Evolutionary conservation across 1,140 invertebrate species (phyloP).

Genomic region (Chionoecetes opilio): DNA sequence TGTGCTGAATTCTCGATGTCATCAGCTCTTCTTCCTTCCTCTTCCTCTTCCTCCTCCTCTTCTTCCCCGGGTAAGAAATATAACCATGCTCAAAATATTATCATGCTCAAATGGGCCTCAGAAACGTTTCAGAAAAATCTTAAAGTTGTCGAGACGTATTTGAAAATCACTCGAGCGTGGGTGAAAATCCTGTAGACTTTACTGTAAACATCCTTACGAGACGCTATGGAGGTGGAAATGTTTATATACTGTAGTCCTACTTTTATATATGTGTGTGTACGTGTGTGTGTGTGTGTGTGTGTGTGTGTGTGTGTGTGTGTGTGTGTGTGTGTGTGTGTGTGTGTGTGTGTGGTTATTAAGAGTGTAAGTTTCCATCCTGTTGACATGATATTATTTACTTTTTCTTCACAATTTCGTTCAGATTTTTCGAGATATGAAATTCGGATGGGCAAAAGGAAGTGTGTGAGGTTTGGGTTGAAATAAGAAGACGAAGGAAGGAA

Average conservation of each 20-base stretch:
- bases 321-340: slow-evolving; percentile 7
- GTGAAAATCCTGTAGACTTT: background rate
- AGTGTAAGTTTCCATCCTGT: background rate
- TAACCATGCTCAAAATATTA: background rate
- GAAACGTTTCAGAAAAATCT: background rate
- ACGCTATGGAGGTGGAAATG: background rate
- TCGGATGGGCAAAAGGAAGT: background rate
- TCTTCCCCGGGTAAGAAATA: too few species aligned
- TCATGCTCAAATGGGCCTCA: background rate
- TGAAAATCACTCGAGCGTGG: background rate
- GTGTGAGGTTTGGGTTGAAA: background rate
- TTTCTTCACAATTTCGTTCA: background rate
- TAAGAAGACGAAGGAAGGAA: background rate
- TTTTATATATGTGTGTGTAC: too few species aligned
- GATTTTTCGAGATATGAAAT: background rate
- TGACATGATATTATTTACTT: background rate
- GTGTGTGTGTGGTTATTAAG: background rate
- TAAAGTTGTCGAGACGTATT: background rate
- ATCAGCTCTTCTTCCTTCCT: slow-evolving; percentile 10
- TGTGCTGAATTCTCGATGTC: slow-evolving; percentile 7
- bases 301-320: background rate
- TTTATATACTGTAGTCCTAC: too few species aligned
- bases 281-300: background rate
- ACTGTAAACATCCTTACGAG: background rate
- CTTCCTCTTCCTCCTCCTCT: background rate